Evolutionary conservation across 2,888 invertebrate genomes (phyloP).

Genomic region (Archaeoteleia sp.): DNA sequence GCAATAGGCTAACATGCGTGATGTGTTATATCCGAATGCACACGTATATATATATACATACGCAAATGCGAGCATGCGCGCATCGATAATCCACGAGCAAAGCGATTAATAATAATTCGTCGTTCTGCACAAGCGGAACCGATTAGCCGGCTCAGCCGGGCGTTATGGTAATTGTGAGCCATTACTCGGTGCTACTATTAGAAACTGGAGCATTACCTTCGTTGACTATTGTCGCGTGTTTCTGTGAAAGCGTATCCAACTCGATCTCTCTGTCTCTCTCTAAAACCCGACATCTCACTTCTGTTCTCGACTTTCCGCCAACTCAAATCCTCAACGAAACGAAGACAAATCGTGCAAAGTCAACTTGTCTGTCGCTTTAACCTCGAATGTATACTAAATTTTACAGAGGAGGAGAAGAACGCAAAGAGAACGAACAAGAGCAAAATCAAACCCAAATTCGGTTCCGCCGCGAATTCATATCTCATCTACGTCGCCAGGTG

Average conservation of each 20-base stretch:
- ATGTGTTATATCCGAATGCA: neutral
- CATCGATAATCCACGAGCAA: slow-evolving; percentile 63
- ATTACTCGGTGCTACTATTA: slow-evolving; percentile 56
- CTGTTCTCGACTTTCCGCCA: slow-evolving; percentile 25
- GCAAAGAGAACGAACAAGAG: neutral
- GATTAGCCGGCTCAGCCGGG: slow-evolving; percentile 68
- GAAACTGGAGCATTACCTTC: slow-evolving; percentile 7
- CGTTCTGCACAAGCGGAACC: slow-evolving; percentile 69
- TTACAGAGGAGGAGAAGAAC: neutral
- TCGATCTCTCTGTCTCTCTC: slow-evolving; percentile 1
- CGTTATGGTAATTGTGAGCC: slow-evolving; percentile 68
- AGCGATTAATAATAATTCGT: slow-evolving; percentile 71
- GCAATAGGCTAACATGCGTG: slow-evolving; percentile 30
- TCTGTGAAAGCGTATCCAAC: slow-evolving; percentile 15
- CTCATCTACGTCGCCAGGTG: slow-evolving; percentile 49
- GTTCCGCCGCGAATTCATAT: slow-evolving; percentile 44
- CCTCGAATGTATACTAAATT: slow-evolving; percentile 13
- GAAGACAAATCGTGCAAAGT: slow-evolving; percentile 29
- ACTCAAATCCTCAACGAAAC: slow-evolving; percentile 47
- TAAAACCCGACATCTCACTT: slow-evolving; percentile 1
- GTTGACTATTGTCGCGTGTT: slow-evolving; percentile 33
- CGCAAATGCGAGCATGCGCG: slow-evolving; percentile 40
- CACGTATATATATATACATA: neutral
- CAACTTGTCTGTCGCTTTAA: slow-evolving; percentile 5
- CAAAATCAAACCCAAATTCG: slow-evolving; percentile 36